Evolutionary conservation across 2,797 vertebrate species (phyloP).

Genomic region (Novumbra hubbsi): DNA sequence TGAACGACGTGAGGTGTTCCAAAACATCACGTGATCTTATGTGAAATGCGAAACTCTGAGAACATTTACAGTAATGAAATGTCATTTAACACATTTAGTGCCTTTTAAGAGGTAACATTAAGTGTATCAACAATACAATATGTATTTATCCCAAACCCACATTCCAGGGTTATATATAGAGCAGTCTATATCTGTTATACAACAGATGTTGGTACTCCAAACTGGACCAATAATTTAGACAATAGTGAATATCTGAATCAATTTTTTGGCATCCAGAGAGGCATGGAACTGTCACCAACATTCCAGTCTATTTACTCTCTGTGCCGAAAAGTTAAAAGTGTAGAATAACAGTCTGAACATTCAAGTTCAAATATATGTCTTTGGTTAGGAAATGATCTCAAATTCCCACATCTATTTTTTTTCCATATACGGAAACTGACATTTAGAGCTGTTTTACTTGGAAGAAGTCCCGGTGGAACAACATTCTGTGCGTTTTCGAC

Average conservation of each 20-base stretch:
- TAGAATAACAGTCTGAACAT: slow-evolving; percentile 56
- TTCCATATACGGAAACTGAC: slow-evolving; percentile 49
- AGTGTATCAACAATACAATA: too few relatives aligned
- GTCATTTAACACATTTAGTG: too few relatives aligned
- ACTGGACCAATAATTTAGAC: neutral
- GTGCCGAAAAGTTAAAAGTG: slow-evolving; percentile 52
- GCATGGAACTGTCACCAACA: slow-evolving; percentile 32
- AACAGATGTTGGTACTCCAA: neutral
- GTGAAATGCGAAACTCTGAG: too few relatives aligned
- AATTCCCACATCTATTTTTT: slow-evolving; percentile 32
- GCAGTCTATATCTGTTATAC: neutral
- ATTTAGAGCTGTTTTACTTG: slow-evolving; percentile 63
- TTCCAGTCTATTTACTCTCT: slow-evolving; percentile 51
- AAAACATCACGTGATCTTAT: too few relatives aligned
- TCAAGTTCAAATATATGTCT: slow-evolving; percentile 47
- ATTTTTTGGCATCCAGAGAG: slow-evolving; percentile 17
- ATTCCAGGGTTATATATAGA: too few relatives aligned
- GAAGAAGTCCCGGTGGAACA: slow-evolving; percentile 55
- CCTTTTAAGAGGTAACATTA: too few relatives aligned
- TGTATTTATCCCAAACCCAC: too few relatives aligned
- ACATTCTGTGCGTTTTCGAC: slow-evolving; percentile 48
- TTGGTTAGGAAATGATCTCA: slow-evolving; percentile 30
- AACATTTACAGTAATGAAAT: too few relatives aligned
- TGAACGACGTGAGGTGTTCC: too few relatives aligned
- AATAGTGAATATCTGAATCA: slow-evolving; percentile 15